Base-by-base conservation (phyloP, 2,797 vertebrate species). In the Acrossocheilus wenchowensis region DNA sequence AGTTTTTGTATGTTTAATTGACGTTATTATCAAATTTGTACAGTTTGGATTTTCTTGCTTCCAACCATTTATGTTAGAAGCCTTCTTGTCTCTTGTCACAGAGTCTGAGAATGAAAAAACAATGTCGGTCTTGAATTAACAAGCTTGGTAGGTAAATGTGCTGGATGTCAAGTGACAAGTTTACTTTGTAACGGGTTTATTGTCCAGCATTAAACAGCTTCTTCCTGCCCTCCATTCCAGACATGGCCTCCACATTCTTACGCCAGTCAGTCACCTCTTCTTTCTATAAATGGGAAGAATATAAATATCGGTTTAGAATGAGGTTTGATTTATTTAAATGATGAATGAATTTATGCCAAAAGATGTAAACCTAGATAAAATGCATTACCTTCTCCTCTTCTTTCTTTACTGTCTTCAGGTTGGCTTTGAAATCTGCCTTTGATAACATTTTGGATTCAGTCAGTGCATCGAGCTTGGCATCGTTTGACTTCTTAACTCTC, bases 331-430 rank as follows among this genome's bases (percentile, higher is more conserved):
- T 48, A 60, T 78, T 72, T 30, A 26, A n/a, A 77, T 34, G n/a
- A 19, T 41, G 4, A 34, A 62, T 41, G 1, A n/a, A 8, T 41
- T n/a, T 77, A 26, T 48, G 23, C 30, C 39, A 14, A 77, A 78
- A n/a, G 34, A 14, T 3, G 5, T 7, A 41, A 73, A 9, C 2
- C 0, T 19, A 5, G 45, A 45, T 19, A 3, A 81, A 39, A 68
- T 15, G 8, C 21, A 64, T 81, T 75, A 90, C 90, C 91, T 94
- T 94, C 84, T 93, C 92, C 3, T 94, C 94, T 66, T 94, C 94
- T 80, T 94, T 94, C 84, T 92, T 94, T 30, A 94, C 93, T 30
- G 93, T 94, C 89, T 94, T 94, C n/a, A 94, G 89, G 86, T 92
- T 93, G 54, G 92, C 91, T 85, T 92, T 94, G 79, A 93, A 92